These are phyloP conservation scores for Condylura cristata DNA, from an alignment of 2,113 vertebrate species.

Conservation along the genomic window DNA sequence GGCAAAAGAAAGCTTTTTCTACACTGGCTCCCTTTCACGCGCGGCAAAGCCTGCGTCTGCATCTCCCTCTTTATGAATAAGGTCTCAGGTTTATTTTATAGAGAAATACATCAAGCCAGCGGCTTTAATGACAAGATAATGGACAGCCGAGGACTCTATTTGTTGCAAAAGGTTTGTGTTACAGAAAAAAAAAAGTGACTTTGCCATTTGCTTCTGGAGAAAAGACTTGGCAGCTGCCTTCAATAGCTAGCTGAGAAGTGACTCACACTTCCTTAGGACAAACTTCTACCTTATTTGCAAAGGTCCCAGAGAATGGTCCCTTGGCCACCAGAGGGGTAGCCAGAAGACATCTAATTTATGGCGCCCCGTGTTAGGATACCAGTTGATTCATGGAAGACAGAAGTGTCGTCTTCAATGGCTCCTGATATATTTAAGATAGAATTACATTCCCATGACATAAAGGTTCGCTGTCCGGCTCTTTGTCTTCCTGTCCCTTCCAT, in stretches of 20 bases:
- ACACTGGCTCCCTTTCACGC: constrained; percentile 56
- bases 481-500: background rate
- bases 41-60: background rate
- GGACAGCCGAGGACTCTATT: constrained; percentile 49
- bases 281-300: constrained; percentile 46
- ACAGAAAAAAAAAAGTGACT: constrained; percentile 78
- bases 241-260: constrained; percentile 32
- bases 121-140: constrained; percentile 77
- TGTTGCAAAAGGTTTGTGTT: constrained; percentile 58
- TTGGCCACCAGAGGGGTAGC: background rate
- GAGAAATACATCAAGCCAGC: constrained; percentile 65
- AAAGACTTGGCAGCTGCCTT: background rate
- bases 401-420: background rate
- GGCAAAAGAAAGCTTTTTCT: constrained; percentile 58
- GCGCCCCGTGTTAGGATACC: background rate
- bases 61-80: constrained; percentile 38
- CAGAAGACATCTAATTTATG: background rate
- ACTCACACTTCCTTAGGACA: constrained; percentile 43
- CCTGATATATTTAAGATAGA: background rate
- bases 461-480: background rate
- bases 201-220: constrained; percentile 63
- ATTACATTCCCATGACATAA: background rate
- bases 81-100: constrained; percentile 63
- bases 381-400: constrained; percentile 20
- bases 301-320: background rate